A percentile compares a stretch with the other conserved stretches of the same genome.
Conservation (phyloP, 35 echinoderm and acorn worm species). For the Eucidaris tribuloides region DNA sequence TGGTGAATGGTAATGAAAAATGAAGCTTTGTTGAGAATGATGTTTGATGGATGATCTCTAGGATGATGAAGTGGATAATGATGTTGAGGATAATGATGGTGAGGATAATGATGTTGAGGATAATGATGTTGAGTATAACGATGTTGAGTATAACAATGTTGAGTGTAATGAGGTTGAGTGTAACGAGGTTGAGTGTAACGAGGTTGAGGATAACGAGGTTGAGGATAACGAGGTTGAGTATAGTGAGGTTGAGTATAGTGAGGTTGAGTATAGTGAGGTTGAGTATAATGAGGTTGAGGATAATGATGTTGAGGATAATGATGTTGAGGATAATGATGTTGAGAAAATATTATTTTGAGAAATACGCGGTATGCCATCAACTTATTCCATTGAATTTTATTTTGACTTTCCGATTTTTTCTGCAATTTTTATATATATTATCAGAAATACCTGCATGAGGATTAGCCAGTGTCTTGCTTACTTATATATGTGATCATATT, state of each 20-base stretch:
- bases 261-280: background rate
- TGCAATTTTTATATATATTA: too few species aligned
- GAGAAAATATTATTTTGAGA: too few species aligned
- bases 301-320: background rate
- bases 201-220: background rate
- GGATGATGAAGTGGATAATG: background rate
- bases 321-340: background rate
- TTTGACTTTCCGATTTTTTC: too few species aligned
- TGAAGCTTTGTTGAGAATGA: too few species aligned
- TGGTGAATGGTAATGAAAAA: too few species aligned
- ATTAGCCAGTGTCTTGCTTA: too few species aligned
- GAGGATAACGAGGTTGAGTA: background rate
- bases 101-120: background rate
- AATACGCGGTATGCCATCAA: too few species aligned
- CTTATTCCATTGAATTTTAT: too few species aligned
- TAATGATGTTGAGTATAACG: background rate
- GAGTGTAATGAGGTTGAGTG: background rate
- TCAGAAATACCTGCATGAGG: too few species aligned
- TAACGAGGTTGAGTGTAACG: background rate
- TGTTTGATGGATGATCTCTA: too few species aligned
- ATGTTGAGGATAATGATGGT: background rate
- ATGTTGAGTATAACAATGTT: background rate
- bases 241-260: background rate
- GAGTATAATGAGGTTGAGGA: background rate
- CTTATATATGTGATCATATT: too few species aligned